Conservation (phyloP, 2,113 vertebrate species). For the Chionis minor region DNA sequence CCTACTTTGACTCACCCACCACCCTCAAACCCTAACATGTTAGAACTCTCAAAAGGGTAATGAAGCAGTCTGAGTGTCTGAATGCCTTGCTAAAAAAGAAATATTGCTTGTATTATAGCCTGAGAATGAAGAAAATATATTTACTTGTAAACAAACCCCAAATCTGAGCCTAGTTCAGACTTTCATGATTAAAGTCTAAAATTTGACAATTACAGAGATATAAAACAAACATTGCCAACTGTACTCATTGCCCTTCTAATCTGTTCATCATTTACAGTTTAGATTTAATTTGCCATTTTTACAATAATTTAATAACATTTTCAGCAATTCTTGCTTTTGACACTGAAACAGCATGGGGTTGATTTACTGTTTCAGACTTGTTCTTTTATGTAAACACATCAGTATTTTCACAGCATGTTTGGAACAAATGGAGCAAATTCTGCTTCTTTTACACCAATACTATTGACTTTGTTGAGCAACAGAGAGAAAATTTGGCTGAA, state of each 20-base stretch:
- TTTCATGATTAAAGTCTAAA: background rate
- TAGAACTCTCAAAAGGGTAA: background rate
- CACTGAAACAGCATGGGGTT: slow-evolving; percentile 44
- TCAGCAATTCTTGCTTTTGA: slow-evolving; percentile 46
- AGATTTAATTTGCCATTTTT: slow-evolving; percentile 32
- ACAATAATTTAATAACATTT: slow-evolving; percentile 29
- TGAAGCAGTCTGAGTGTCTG: background rate
- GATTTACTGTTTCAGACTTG: slow-evolving; percentile 46
- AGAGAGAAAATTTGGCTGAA: background rate
- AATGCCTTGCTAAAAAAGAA: background rate
- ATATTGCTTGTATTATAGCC: background rate
- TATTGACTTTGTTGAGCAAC: background rate
- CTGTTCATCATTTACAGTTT: slow-evolving; percentile 14
- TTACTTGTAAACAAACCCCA: background rate
- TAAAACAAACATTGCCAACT: background rate
- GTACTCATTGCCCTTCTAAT: slow-evolving; percentile 8
- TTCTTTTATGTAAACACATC: slow-evolving; percentile 54
- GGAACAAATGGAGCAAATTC: slow-evolving; percentile 19
- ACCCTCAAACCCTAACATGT: background rate
- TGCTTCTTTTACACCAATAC: background rate
- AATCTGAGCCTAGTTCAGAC: background rate
- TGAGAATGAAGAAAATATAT: background rate
- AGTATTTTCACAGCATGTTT: slow-evolving; percentile 49
- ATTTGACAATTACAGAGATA: background rate
- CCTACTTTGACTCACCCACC: background rate